These are phyloP conservation scores for Lysandra coridon DNA, from an alignment of 2,888 invertebrate species.

Conservation along the genomic window DNA sequence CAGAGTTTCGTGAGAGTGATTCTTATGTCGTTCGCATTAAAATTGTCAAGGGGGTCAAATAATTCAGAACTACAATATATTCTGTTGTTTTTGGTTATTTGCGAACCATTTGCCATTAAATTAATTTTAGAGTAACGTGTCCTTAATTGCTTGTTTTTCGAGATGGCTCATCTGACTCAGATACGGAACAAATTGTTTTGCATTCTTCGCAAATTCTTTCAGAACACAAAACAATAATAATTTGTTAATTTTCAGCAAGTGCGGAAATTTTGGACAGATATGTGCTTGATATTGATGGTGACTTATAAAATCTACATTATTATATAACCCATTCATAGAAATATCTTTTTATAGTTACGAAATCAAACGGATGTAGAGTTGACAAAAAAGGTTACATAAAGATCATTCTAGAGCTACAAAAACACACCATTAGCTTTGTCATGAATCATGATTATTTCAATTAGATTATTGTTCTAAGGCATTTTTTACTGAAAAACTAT, in stretches of 20 bases:
- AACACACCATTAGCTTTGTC: neutral
- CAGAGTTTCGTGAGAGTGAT: neutral
- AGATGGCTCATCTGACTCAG: neutral
- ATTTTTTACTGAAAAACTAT: neutral
- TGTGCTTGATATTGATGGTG: neutral
- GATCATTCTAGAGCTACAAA: constrained; percentile 14
- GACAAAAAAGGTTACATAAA: constrained; percentile 16
- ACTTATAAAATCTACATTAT: neutral
- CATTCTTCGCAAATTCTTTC: neutral
- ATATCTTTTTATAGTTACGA: constrained; percentile 15
- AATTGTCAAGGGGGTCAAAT: neutral
- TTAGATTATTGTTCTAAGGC: neutral
- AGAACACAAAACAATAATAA: neutral
- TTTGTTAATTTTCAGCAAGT: neutral
- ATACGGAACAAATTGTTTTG: neutral
- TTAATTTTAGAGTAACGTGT: neutral
- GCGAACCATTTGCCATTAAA: neutral
- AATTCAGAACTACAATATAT: neutral
- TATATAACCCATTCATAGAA: neutral
- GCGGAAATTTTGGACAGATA: too few relatives aligned
- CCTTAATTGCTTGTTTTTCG: neutral
- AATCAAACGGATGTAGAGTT: constrained; percentile 13
- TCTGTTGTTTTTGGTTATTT: neutral
- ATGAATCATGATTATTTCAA: neutral
- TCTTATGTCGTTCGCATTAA: neutral